Base-by-base conservation (phyloP, 2,113 vertebrate genomes). In the Cyprinodon brontotheroides region DNA sequence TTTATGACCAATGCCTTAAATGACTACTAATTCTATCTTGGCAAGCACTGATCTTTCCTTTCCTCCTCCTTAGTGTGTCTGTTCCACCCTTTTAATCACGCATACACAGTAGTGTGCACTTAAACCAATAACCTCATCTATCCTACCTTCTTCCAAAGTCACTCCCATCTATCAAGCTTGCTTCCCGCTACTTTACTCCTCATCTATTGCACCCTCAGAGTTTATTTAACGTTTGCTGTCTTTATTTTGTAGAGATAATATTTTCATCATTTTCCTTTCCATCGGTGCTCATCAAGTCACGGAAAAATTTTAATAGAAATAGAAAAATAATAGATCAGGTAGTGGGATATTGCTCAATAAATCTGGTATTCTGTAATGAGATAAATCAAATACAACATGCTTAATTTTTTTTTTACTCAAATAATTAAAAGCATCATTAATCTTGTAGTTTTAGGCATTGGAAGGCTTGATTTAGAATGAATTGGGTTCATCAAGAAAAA, bases 321-420 rank as follows among this genome's bases (percentile, higher is more conserved):
- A 64, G 77, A 91, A 92, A 89, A 94, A 94, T 93, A 93, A 93
- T 92, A 92, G 86, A 94, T 92, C 88, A 93, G 75, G 92, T n/a
- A 41, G 63, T 74, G 74, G 89, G 83, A 82, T 75, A 83, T 80
- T 78, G 78, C 74, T 50, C 68, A 86, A 78, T 88, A 87, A 75
- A 82, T 86, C 62, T 88, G 80, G 65, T 82, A 59, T 68, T 72
- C 15, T 60, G 69, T 40, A 60, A 90, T 57, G 63, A 74, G 74
- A 72, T 62, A 79, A 72, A 82, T 65, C 61, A 86, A 45, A 45
- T 75, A 86, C 67, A 61, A 78, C 71, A 76, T 91, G 78, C 70
- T 88, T 92, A 93, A 91, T 89, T 92, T 91, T 86, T 88, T 17
- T 4, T 29, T 29, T 1, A 29, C 29, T 75, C 68, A 50, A 68